Percentiles rank a stretch among this genome's conserved stretches.
phyloP scores from a whole-genome alignment of 2,888 invertebrate genomes.

The Syrphus vitripennis region DNA sequence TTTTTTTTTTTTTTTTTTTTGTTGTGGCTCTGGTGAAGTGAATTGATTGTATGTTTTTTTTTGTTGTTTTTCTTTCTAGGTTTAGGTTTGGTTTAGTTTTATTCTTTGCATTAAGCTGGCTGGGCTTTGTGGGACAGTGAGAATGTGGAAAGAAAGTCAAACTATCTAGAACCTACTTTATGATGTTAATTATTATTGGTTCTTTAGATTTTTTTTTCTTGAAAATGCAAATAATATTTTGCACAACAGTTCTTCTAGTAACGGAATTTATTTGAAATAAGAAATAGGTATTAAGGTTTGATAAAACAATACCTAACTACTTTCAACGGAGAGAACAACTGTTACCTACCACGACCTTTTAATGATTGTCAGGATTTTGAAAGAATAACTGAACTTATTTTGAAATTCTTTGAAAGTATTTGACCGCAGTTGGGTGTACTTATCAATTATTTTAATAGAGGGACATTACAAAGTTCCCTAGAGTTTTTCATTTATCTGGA shows the following conservation, averaged over 20 bases:
- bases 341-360: too few relatives aligned
- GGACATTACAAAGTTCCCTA: too few relatives aligned
- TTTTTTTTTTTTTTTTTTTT: background rate
- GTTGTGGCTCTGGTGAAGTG: background rate
- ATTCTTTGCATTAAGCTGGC: background rate
- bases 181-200: conserved; percentile 5
- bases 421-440: too few relatives aligned
- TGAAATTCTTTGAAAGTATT: too few relatives aligned
- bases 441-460: too few relatives aligned
- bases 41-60: conserved; percentile 3
- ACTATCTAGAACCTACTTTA: background rate
- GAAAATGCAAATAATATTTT: background rate
- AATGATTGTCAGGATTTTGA: too few relatives aligned
- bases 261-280: too few relatives aligned
- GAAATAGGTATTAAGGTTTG: too few relatives aligned
- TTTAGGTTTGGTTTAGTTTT: conserved; percentile 38
- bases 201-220: background rate
- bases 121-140: background rate
- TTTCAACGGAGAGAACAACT: too few relatives aligned
- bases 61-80: background rate
- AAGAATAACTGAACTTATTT: too few relatives aligned
- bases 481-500: too few relatives aligned
- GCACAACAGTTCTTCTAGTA: background rate
- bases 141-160: conserved; percentile 37
- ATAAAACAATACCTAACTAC: too few relatives aligned